Evolutionary conservation across 2,888 invertebrate genomes (phyloP), one percentile per base, ranked within the genome.

Genomic region (Plutella xylostella): DNA sequence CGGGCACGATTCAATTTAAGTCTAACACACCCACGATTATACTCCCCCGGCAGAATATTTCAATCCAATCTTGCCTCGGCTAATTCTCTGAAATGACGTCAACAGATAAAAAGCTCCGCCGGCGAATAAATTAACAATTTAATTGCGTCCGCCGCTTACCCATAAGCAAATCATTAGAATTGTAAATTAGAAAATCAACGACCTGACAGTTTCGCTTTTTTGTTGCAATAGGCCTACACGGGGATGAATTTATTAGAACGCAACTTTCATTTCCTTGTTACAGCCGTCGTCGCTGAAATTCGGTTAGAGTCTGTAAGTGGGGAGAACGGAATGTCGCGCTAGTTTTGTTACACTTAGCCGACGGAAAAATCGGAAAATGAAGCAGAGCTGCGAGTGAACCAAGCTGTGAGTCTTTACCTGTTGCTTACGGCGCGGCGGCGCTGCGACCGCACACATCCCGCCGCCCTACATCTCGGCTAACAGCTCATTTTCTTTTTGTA

Each of bases 401-500:
- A 9, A 6, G 28, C 28, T 28, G 28, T 12, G 18, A 22, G 12
- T 14, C 60, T 63, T 63, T 71, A 80, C 78, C 78, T 80, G 80
- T 79, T 80, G 79, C 75, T n/a, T n/a, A 54, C 62, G 52, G 51
- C 48, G 52, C 49, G 49, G 6, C 11, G 21, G 38, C 15, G 17
- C 17, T 4, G 34, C 34, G n/a, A 4, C 34, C 39, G 25, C 39
- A 25, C 39, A 15, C 15, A 21, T 20, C 38, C 54, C 55, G 58
- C 58, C 60, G 62, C 62, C 61, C 61, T 65, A 63, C 68, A n/a
- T 65, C 63, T 63, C 62, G 62, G 68, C 72, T 72, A 67, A 67
- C 68, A 64, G 53, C 62, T 70, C 68, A 69, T 72, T 72, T 74
- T 72, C 72, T 75, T 82, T 79, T 77, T 78, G 65, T 71, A 70